A percentile compares a stretch with the other conserved stretches of the same genome.
Evolutionary conservation across 2,113 vertebrate genomes (phyloP).

Genomic region (Phylloscopus trochiloides): DNA sequence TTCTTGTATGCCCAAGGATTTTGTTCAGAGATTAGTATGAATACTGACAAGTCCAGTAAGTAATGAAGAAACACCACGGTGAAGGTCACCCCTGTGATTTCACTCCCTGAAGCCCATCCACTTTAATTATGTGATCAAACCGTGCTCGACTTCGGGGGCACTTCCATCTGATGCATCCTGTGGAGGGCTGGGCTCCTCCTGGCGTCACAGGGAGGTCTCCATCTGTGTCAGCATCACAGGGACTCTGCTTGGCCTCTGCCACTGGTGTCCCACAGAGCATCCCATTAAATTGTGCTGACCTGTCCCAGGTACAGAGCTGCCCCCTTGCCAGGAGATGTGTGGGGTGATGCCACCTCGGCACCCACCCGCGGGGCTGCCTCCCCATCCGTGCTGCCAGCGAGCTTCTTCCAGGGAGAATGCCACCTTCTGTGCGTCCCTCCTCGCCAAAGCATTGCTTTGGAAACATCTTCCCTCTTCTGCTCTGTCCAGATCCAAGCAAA

Average conservation of each 20-base stretch:
- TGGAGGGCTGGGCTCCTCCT: neutral
- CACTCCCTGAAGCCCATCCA: neutral
- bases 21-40: neutral
- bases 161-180: neutral
- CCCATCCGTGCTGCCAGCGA: rapidly evolving
- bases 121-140: neutral
- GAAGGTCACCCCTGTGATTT: neutral
- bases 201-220: neutral
- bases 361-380: rapidly evolving
- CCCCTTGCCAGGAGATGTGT: neutral
- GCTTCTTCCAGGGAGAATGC: neutral
- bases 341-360: neutral
- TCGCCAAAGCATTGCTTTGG: neutral
- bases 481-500: conserved; percentile 56
- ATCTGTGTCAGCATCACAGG: rapidly evolving
- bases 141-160: rapidly evolving
- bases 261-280: rapidly evolving
- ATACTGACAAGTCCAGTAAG: neutral
- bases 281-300: neutral
- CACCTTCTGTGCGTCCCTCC: neutral
- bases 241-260: neutral
- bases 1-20: neutral
- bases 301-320: neutral
- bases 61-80: neutral
- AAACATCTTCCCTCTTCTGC: neutral